A percentile compares a stretch with the other conserved stretches of the same genome.
Conservation (phyloP, 1,140 invertebrate genomes). For the Pachyrhynchus sulphureomaculatus region DNA sequence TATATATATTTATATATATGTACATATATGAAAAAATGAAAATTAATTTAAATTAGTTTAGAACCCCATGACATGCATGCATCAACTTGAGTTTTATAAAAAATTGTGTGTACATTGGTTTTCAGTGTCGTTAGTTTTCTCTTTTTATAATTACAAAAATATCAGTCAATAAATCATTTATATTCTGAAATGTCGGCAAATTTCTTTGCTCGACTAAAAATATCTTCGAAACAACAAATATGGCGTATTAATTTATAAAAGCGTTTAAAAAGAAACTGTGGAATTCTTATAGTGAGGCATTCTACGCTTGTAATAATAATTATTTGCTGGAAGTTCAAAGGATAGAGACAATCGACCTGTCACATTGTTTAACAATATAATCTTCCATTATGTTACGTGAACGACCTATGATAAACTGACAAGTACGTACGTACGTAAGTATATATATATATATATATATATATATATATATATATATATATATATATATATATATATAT, state of each 20-base stretch:
- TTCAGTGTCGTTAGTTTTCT: too few species aligned
- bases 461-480: too few species aligned
- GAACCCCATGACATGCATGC: too few species aligned
- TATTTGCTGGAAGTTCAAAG: conserved; percentile 8
- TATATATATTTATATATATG: too few species aligned
- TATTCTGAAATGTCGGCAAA: conserved; percentile 25
- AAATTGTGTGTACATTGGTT: too few species aligned
- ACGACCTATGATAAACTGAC: conserved; percentile 1
- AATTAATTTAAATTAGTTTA: too few species aligned
- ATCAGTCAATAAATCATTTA: conserved; percentile 15
- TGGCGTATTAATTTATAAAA: conserved; percentile 31
- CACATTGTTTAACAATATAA: conserved; percentile 20
- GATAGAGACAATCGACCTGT: conserved; percentile 25
- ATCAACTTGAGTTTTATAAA: too few species aligned
- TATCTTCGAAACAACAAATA: conserved; percentile 13
- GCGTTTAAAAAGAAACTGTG: conserved; percentile 29
- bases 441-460: too few species aligned
- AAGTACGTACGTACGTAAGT: too few species aligned
- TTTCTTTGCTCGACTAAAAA: conserved; percentile 21
- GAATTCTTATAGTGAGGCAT: conserved; percentile 20
- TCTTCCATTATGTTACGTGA: conserved; percentile 19
- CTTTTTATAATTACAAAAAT: conserved; percentile 16
- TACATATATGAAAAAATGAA: too few species aligned
- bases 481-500: too few species aligned
- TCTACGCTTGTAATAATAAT: conserved; percentile 23